Evolutionary conservation across 2,888 invertebrate genomes (phyloP), one percentile per base, ranked within the genome.

Genomic region (Drosophila atroscutellata): DNA sequence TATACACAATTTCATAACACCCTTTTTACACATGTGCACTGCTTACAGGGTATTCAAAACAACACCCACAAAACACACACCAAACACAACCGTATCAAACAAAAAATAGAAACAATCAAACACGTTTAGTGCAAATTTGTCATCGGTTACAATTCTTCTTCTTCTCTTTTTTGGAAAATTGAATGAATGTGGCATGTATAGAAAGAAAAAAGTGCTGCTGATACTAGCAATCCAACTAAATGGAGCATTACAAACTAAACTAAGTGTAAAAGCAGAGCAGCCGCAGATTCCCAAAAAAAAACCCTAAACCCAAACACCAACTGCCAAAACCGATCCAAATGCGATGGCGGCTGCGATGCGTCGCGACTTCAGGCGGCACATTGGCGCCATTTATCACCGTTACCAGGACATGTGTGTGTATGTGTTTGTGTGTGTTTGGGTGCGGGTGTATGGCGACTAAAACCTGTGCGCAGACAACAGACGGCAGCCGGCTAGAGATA

Each of bases 371-470:
- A 81, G 86, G 91, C 89, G 93, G 89, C 92, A 91, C 89, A 86
- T 91, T 92, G 93, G 93, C 93, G 93, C 93, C 93, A 91, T 91
- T 91, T 92, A 91, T 92, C 92, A 92, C 91, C 90, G 92, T 90
- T 88, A 80, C 77, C 68, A 81, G 73, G 42, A 75, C 75, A 77
- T 71, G 80, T 69, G 63, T 54, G 49, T 6, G 26, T 26, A 2
- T 3, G 30, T 32, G 37, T n/a, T 49, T 51, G 67, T 58, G 49
- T 47, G 42, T 37, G 13, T 45, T 13, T 20, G 45, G 13, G 45
- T 45, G 20, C 13, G 71, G 66, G 68, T 34, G 65, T 57, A 37
- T 64, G 66, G 50, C 75, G 75, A 74, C 81, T 76, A 81, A 86
- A 84, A 84, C 84, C 84, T 84, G 84, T 84, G 77, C 86, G 56